phyloP scores from a whole-genome alignment of 2,888 invertebrate genomes.

The Tromatobia lineatoria region DNA sequence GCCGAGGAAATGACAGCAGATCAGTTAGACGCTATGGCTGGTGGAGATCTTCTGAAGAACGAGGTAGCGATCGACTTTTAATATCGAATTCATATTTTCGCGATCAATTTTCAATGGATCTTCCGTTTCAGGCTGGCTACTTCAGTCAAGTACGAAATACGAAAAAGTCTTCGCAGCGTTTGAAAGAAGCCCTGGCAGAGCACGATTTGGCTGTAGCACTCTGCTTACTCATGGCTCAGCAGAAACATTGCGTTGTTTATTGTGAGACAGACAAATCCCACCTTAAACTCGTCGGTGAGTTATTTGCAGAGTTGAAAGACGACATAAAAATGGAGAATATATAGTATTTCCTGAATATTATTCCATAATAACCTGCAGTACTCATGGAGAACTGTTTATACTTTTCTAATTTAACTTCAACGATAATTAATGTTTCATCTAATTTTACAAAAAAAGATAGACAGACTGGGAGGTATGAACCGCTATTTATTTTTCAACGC shows the following conservation, averaged over 20 bases:
- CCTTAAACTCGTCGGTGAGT: conserved; percentile 93
- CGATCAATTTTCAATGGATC: conserved; percentile 1
- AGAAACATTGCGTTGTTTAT: conserved; percentile 97
- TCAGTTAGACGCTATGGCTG: conserved; percentile 98
- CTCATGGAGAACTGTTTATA: too few species aligned
- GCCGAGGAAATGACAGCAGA: conserved; percentile 98
- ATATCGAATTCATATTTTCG: conserved; percentile 3
- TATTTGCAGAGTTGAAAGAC: neutral
- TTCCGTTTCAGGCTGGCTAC: conserved; percentile 93
- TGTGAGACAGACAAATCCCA: conserved; percentile 93
- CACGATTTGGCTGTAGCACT: conserved; percentile 97
- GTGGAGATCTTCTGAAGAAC: conserved; percentile 97
- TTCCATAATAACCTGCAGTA: too few species aligned
- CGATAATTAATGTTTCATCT: too few species aligned
- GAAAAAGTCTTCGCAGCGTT: conserved; percentile 96
- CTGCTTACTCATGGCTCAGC: conserved; percentile 98
- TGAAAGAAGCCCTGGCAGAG: conserved; percentile 98
- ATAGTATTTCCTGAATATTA: too few species aligned
- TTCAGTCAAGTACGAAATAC: conserved; percentile 99
- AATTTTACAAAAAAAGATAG: too few species aligned
- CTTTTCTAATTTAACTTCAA: too few species aligned
- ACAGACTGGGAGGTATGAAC: too few species aligned
- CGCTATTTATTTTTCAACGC: too few species aligned
- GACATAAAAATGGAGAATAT: too few species aligned
- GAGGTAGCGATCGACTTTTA: conserved; percentile 89